phyloP scores from a whole-genome alignment of 1,140 invertebrate species.

The Drosophila leontia region DNA sequence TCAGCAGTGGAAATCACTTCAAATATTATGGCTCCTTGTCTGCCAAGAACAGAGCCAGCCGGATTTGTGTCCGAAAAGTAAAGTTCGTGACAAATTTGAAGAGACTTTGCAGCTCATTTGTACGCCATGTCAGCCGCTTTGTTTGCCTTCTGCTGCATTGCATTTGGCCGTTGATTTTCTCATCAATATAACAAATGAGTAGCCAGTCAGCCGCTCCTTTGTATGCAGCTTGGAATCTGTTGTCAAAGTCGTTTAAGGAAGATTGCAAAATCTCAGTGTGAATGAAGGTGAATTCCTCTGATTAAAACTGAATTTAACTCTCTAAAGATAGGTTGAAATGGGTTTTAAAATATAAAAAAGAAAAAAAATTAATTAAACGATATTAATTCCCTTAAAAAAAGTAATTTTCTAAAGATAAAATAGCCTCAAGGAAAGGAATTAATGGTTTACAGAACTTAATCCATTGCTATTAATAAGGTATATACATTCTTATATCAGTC shows the following conservation, averaged over 20 bases:
- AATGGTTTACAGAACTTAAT: not conserved
- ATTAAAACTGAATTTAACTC: not conserved
- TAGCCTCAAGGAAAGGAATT: not conserved
- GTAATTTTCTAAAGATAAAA: not conserved
- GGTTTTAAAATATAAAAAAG: too few species aligned
- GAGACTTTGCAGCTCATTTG: slow-evolving; percentile 59
- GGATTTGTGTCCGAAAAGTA: slow-evolving; percentile 52
- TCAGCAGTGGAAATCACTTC: slow-evolving; percentile 60
- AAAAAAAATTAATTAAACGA: too few species aligned
- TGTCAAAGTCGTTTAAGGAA: slow-evolving; percentile 6
- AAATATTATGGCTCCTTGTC: slow-evolving; percentile 51
- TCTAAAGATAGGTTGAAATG: not conserved
- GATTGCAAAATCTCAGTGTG: not conserved
- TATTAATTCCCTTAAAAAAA: not conserved
- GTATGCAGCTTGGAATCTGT: slow-evolving; percentile 23
- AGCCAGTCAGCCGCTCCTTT: not conserved
- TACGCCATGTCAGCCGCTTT: slow-evolving; percentile 32
- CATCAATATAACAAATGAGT: slow-evolving; percentile 48
- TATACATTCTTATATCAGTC: not conserved
- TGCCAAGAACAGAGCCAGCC: slow-evolving; percentile 17
- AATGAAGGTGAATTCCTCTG: not conserved
- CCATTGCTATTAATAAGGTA: not conserved
- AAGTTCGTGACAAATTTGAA: slow-evolving; percentile 63
- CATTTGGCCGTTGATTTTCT: slow-evolving; percentile 57
- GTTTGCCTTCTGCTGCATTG: slow-evolving; percentile 39